These are phyloP conservation scores for Oscheius sp. DNA, from an alignment of 2,888 invertebrate genomes.

Conservation along the genomic window DNA sequence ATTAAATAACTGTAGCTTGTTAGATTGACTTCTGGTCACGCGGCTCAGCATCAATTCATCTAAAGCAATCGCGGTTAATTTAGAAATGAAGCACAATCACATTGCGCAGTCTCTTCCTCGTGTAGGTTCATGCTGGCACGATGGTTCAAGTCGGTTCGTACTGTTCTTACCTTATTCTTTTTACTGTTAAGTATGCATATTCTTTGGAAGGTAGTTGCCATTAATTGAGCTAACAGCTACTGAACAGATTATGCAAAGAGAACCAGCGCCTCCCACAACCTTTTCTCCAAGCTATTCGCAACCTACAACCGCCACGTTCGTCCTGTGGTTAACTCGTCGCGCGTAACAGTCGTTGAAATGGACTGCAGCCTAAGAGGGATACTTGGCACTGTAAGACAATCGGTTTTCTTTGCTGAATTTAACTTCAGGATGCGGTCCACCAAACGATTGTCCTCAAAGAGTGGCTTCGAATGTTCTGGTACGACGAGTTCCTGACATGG, in stretches of 20 bases:
- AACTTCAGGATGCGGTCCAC: constrained; percentile 27
- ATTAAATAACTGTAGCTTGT: too few species aligned
- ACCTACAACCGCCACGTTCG: constrained; percentile 25
- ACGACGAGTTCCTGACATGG: constrained; percentile 30
- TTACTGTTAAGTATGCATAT: not conserved
- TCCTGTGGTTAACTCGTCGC: constrained; percentile 23
- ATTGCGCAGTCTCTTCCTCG: too few species aligned
- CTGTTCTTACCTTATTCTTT: not conserved
- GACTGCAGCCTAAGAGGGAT: constrained; percentile 27
- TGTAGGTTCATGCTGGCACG: not conserved
- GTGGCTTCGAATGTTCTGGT: constrained; percentile 35
- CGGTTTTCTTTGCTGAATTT: not conserved
- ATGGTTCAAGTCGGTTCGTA: not conserved
- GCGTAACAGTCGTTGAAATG: constrained; percentile 20
- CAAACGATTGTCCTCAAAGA: constrained; percentile 27
- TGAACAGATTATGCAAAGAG: not conserved
- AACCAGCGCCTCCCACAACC: constrained; percentile 15
- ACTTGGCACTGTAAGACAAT: constrained; percentile 2
- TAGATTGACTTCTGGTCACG: too few species aligned
- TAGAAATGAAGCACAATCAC: too few species aligned
- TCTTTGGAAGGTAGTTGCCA: too few species aligned
- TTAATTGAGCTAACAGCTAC: too few species aligned
- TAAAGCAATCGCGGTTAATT: too few species aligned
- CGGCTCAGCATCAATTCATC: too few species aligned
- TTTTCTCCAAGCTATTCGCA: constrained; percentile 13